Evolutionary conservation across 2,888 invertebrate genomes (phyloP), one percentile per base, ranked within the genome.

Genomic region (Rhopalosiphum nymphaeae): DNA sequence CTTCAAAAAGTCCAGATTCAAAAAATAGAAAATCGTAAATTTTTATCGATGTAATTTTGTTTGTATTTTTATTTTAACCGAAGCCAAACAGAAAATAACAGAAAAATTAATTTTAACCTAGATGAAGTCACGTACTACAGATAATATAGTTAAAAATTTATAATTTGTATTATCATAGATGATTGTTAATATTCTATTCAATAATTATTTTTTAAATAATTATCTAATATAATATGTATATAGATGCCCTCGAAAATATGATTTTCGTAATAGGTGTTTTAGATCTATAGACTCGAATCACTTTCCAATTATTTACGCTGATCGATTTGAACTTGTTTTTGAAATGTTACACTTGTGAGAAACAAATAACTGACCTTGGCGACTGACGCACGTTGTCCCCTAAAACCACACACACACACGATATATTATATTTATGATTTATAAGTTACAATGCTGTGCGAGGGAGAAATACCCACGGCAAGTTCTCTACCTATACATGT

Each of bases 341-440:
- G 78, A 78, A 78, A 78, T 36, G 36, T 78, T 21, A 78, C 78
- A 78, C 78, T 78, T 78, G 78, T 78, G 78, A 78, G 78, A 78
- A 78, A 78, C 78, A 78, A 78, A 78, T 78, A 78, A 78, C 78
- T 78, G 78, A 78, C 78, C 78, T 78, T 78, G 78, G 78, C 78
- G 78, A 78, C 78, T 78, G 21, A 78, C 78, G 36, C 78, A 21
- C 21, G 78, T 36, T 78, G 78, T 78, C 78, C 78, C 78, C 78
- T 78, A 78, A 53, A 53, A 78, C 78, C 78, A 2, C 78, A 67
- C 26, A 29, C 26, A 29, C 61, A 78, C 36, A 21, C 21, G 78
- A 21, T 36, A 78, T 78, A 78, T 3, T 78, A 78, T 3, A 36
- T 36, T 78, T 21, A 78, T 67, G 36, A 78, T 78, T 78, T 78